Base-by-base conservation (phyloP, 2,113 vertebrate species). In the Glaucomys volans region DNA sequence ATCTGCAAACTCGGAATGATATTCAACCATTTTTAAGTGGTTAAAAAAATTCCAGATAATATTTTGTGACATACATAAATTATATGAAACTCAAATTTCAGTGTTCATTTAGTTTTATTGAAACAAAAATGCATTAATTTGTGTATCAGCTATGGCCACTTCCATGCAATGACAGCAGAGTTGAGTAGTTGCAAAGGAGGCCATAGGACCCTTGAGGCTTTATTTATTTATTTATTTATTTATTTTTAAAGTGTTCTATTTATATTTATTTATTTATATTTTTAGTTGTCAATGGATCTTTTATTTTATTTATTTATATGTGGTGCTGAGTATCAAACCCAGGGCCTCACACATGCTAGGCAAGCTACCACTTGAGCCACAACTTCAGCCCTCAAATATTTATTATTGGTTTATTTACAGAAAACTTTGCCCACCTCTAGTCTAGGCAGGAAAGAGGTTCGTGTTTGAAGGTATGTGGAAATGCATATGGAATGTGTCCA, bases 11-110 rank as follows among this genome's bases (percentile, higher is more conserved):
- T 18, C 75, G 96, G 75, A 75, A 71, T 94, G 14, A 2, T 66
- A 77, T 57, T 57, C 62, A 87, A 47, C 12, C 3, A 85, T 72
- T 87, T 87, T 72, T 62, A 77, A 81, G 26, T 52, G 14, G 17
- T 37, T 90, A 42, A 40, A 83, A 77, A 90, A 54, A 80, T 5
- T 9, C 44, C 16, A 66, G 64, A 18, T 4, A 28, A 24, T 54
- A 57, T 71, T 54, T 96, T 85, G 13, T 87, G 87, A 86, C 95
- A 90, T 87, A 75, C n/a, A n/a, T n/a, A 95, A 94, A 52, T 69
- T n/a, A 52, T 14, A 71, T 32, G 30, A 67, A 74, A 64, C 91
- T 90, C 16, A 50, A 8, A 84, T 87, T n/a, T 57, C 20, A 76
- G 44, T 66, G 7, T 59, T 30, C 37, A 62, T 74, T 40, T 75